Evolutionary conservation across 2,113 vertebrate genomes (phyloP).

Genomic region (Pachyramphus minor): DNA sequence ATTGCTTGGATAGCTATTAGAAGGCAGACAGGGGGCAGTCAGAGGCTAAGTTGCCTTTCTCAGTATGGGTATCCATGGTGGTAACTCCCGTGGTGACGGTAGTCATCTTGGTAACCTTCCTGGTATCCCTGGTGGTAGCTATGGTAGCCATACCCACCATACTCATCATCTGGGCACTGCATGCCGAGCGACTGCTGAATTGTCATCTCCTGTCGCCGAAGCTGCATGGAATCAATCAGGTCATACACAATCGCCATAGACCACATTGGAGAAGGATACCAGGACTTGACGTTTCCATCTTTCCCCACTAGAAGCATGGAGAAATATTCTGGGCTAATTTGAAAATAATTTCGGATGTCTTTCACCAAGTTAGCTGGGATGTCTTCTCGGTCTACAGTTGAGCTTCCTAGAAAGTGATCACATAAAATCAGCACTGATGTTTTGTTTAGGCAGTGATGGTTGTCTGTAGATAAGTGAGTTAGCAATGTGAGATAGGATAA

Average conservation of each 20-base stretch:
- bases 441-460: neutral
- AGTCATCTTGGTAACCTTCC: conserved; percentile 91
- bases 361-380: conserved; percentile 86
- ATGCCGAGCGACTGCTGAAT: conserved; percentile 97
- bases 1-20: conserved; percentile 46
- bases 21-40: neutral
- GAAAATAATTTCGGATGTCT: conserved; percentile 98
- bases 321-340: conserved; percentile 96
- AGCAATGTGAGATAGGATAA: neutral
- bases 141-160: conserved; percentile 94
- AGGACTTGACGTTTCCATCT: conserved; percentile 97
- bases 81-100: conserved; percentile 80
- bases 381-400: conserved; percentile 92
- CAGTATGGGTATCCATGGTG: conserved; percentile 93
- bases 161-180: conserved; percentile 96
- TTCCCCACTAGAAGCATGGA: conserved; percentile 98
- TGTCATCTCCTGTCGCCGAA: conserved; percentile 97
- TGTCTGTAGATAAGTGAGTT: neutral
- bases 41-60: conserved; percentile 43
- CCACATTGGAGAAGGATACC: conserved; percentile 99
- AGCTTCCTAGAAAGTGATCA: conserved; percentile 79
- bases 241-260: conserved; percentile 98
- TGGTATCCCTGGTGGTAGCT: conserved; percentile 90
- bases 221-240: conserved; percentile 98
- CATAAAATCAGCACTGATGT: neutral